Percentiles rank a stretch among this genome's conserved stretches.
Evolutionary conservation across 1,140 invertebrate genomes (phyloP).

Genomic region (Listronotus oregonensis): DNA sequence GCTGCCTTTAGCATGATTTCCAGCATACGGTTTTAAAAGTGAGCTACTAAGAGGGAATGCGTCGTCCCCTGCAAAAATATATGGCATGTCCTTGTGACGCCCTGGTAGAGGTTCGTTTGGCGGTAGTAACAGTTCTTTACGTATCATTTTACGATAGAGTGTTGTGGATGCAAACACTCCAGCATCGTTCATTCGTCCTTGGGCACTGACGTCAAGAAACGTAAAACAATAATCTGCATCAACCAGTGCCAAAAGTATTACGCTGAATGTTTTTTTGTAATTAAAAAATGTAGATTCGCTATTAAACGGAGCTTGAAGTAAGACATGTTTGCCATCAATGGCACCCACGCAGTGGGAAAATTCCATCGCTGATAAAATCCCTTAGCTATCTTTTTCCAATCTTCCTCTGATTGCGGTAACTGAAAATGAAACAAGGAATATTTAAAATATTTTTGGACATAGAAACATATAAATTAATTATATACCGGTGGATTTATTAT

Average conservation of each 20-base stretch:
- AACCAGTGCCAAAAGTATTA: slow-evolving; percentile 6
- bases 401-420: slow-evolving; percentile 19
- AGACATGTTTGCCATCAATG: slow-evolving; percentile 27
- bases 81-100: slow-evolving; percentile 4
- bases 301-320: slow-evolving; percentile 4
- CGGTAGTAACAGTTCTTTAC: not conserved
- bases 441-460: not conserved
- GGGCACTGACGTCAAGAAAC: not conserved
- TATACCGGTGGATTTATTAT: no score
- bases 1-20: slow-evolving; percentile 8
- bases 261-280: no score
- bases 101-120: not conserved
- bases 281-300: slow-evolving; percentile 4
- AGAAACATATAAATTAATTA: no score
- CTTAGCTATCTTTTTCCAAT: slow-evolving; percentile 27
- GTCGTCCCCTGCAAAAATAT: slow-evolving; percentile 10
- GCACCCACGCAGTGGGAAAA: slow-evolving; percentile 33
- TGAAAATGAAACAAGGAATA: not conserved
- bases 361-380: slow-evolving; percentile 25
- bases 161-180: slow-evolving; percentile 4
- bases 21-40: slow-evolving; percentile 10
- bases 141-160: not conserved
- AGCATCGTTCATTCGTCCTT: not conserved
- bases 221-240: slow-evolving; percentile 1
- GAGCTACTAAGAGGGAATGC: slow-evolving; percentile 11